A percentile compares a stretch with the other conserved stretches of the same genome.
Conservation (phyloP, 2,797 vertebrate genomes). For the Danio kyathit region DNA sequence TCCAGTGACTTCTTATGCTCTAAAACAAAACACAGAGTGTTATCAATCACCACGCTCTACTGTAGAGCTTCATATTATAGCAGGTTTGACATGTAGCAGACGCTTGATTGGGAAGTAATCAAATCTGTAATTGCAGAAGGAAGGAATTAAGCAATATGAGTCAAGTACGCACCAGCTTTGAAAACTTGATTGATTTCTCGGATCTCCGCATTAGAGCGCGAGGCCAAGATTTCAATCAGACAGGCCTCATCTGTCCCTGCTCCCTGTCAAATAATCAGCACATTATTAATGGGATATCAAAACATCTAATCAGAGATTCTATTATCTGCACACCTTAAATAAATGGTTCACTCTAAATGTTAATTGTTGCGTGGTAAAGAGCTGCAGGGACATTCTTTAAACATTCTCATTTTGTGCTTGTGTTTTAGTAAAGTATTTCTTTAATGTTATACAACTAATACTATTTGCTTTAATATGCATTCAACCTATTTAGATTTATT, state of each 20-base stretch:
- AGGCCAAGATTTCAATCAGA: constrained; percentile 95
- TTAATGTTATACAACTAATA: background rate
- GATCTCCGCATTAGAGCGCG: constrained; percentile 91
- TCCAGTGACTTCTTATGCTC: constrained; percentile 93
- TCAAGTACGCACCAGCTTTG: constrained; percentile 84
- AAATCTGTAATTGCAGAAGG: constrained; percentile 12
- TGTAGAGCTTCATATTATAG: background rate
- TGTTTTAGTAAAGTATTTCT: background rate
- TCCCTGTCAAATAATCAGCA: constrained; percentile 78
- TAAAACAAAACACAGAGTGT: constrained; percentile 67
- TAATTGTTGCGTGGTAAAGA: background rate
- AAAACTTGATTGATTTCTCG: constrained; percentile 87
- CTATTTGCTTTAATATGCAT: no score
- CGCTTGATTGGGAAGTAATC: constrained; percentile 17
- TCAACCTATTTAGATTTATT: no score
- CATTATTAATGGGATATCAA: background rate
- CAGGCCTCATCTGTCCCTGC: constrained; percentile 97
- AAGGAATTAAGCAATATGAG: constrained; percentile 17
- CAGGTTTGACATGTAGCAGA: background rate
- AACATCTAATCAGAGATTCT: constrained; percentile 27
- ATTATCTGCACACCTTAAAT: background rate
- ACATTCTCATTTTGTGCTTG: background rate
- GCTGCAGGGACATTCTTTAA: background rate
- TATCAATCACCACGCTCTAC: background rate
- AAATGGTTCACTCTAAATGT: background rate